Evolutionary conservation across 2,888 invertebrate species (phyloP), one percentile per base, ranked within the genome.

Genomic region (Deilephila elpenor): DNA sequence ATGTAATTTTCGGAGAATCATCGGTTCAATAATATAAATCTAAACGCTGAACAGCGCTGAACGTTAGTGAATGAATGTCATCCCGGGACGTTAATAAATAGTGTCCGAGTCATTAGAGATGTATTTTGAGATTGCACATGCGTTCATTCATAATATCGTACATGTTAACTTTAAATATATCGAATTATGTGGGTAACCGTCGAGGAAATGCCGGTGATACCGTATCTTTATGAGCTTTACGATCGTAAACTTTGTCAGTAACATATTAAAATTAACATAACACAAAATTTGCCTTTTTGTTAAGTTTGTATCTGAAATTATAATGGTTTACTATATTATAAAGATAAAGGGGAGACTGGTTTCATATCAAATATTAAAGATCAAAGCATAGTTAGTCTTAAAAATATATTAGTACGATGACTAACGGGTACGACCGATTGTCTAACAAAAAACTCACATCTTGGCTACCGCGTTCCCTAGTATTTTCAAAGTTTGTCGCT

Each of bases 71-170:
- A 85, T 85, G 84, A 80, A 81, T 82, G 81, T 81, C 79, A 78
- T 73, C 75, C 73, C 67, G 67, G 74, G 82, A 83, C 84, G 79
- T 82, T 81, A 83, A 86, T 84, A 86, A 84, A 86, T 84, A 80
- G 83, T 80, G 79, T 75, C 76, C 78, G 78, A 77, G 82, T 85
- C 84, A 86, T 88, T 86, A 88, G 83, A 77, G 70, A 79, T 76
- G 78, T 86, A 89, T 87, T 88, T 88, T 74, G 75, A 83, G 86
- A 80, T 74, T 83, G 86, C 87, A 87, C 86, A 84, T 85, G 86
- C 85, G 84, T 88, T 87, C 89, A 89, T 89, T 89, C 89, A 89
- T 88, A 88, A 86, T 78, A 80, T 80, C 78, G 77, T 76, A 75
- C 73, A 78, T 75, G 70, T 70, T 53, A 70, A 59, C 70, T 76